phyloP scores from a whole-genome alignment of 2,888 invertebrate genomes.

The Epirrhoe tristata region DNA sequence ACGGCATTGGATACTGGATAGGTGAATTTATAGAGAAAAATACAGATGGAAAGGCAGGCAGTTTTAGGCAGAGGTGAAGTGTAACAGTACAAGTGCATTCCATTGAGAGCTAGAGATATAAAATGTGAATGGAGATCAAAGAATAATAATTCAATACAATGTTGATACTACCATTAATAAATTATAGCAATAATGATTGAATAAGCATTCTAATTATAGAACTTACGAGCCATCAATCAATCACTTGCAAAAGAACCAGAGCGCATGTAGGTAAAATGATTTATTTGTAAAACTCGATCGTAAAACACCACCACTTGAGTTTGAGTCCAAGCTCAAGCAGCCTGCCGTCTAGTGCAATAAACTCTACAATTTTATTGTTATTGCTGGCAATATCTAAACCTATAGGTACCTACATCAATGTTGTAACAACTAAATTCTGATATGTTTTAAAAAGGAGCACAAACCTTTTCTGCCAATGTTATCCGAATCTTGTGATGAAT shows the following conservation, averaged over 20 bases:
- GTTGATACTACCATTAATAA: conserved; percentile 44
- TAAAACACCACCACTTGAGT: conserved; percentile 69
- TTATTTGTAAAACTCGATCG: conserved; percentile 65
- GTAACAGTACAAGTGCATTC: neutral
- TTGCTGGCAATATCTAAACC: conserved; percentile 57
- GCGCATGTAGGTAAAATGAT: conserved; percentile 61
- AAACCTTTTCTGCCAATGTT: neutral
- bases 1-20: neutral
- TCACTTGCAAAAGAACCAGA: conserved; percentile 41
- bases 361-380: conserved; percentile 69
- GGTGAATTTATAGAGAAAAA: neutral
- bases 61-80: neutral
- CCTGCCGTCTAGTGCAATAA: conserved; percentile 61
- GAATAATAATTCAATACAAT: conserved; percentile 21
- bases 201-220: conserved; percentile 35
- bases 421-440: conserved; percentile 36
- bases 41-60: neutral
- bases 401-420: conserved; percentile 60
- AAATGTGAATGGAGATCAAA: conserved; percentile 1
- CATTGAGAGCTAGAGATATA: neutral
- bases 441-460: conserved; percentile 18
- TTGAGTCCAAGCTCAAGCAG: conserved; percentile 59
- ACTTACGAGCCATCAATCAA: conserved; percentile 38
- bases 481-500: conserved; percentile 13
- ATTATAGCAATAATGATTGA: conserved; percentile 35